Conservation (phyloP, 2,888 invertebrate species). For the Tanypteryx hageni region DNA sequence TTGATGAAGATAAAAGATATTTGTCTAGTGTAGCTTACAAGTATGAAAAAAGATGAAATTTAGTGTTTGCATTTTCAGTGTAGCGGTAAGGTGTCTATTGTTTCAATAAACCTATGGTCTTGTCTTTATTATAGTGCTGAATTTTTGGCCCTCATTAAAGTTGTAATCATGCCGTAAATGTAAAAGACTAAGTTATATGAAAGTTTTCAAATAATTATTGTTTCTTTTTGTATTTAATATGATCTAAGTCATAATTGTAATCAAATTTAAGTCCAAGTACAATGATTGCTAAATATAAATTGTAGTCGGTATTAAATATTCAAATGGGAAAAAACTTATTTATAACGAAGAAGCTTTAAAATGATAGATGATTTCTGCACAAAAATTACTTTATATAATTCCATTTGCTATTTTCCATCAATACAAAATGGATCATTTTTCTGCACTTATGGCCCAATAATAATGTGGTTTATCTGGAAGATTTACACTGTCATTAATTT, state of each 20-base stretch:
- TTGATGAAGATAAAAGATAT: not conserved
- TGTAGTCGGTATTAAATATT: too few species aligned
- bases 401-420: not conserved
- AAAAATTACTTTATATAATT: not conserved
- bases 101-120: constrained; percentile 48
- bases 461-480: not conserved
- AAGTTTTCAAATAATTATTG: not conserved
- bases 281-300: not conserved
- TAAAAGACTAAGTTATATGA: not conserved
- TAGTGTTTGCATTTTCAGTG: constrained; percentile 58
- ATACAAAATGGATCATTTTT: not conserved
- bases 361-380: not conserved
- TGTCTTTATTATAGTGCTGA: not conserved
- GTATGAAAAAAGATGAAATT: not conserved
- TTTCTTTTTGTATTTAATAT: not conserved
- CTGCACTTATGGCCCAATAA: not conserved
- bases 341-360: not conserved
- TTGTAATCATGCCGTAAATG: not conserved
- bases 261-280: not conserved
- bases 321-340: not conserved
- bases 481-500: not conserved
- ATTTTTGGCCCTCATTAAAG: constrained; percentile 5
- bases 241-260: not conserved
- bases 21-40: not conserved
- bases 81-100: constrained; percentile 48